Evolutionary conservation across 1,140 invertebrate species (phyloP), one percentile per base, ranked within the genome.

Genomic region (Ctenoplectra terminalis): DNA sequence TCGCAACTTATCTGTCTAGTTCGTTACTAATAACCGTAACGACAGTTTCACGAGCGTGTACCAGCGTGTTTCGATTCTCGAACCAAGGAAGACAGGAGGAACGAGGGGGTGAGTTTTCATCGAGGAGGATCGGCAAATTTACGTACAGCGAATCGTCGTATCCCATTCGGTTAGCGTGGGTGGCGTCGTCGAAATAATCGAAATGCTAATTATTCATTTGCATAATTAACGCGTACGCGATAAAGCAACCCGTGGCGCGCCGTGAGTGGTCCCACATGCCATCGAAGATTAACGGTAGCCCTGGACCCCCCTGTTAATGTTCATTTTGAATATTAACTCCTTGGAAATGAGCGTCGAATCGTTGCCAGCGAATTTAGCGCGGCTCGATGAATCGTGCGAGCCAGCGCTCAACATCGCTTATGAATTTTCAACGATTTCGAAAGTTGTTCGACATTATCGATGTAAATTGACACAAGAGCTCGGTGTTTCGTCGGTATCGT

Each of bases 181-280:
- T 73, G 72, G 72, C 72, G 75, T 82, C 70, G 83, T 82, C 69
- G 88, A 92, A 93, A 91, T 93, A 91, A 93, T 93, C 91, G 90
- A 90, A 92, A 92, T 90, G 91, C 87, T 92, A 93, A 93, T 93
- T 90, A 91, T 90, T 92, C 89, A 90, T 92, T 91, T 91, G 90
- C 90, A 92, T 92, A 92, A 91, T 92, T 91, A 92, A 92, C 91
- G 87, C 83, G 86, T 74, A 72, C 69, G 88, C 87, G 87, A 90
- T 90, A 85, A 91, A 91, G 85, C 88, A 82, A 85, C 52, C 75
- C 54, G 82, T 72, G 81, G 82, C 82, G 84, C 64, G 69, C 76
- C 82, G 79, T 77, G 83, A 89, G 48, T 76, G 86, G 71, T 82
- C 43, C 80, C 88, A 77, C 85, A 86, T 87, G 89, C 84, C 81